Percentiles rank a stretch among this genome's conserved stretches.
Conservation (phyloP, 2,113 vertebrate species). For the Lota lota region DNA sequence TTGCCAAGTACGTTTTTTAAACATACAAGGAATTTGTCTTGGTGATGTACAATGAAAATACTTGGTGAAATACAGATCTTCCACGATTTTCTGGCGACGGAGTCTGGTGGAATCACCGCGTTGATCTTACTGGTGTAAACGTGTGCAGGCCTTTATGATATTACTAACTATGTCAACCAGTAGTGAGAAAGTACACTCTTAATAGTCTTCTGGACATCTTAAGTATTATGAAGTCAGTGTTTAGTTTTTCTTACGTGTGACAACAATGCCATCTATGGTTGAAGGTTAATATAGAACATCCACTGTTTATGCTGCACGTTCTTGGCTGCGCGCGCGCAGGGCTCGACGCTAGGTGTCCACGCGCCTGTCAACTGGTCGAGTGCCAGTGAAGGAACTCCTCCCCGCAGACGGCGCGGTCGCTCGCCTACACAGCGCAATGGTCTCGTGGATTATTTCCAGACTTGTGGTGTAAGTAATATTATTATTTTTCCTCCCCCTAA, state of each 20-base stretch:
- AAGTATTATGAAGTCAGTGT: background rate
- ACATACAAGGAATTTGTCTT: no score
- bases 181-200: background rate
- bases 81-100: background rate
- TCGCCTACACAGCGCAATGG: slow-evolving; percentile 84
- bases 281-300: background rate
- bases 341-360: background rate
- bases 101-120: background rate
- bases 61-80: no score
- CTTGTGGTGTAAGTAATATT: slow-evolving; percentile 92
- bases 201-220: background rate
- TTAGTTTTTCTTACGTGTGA: slow-evolving; percentile 9
- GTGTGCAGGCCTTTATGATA: background rate
- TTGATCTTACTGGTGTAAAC: background rate
- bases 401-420: slow-evolving; percentile 66
- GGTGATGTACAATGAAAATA: no score
- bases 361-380: slow-evolving; percentile 66
- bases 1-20: no score
- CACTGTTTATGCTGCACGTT: slow-evolving; percentile 49
- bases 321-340: slow-evolving; percentile 36
- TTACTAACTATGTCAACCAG: background rate
- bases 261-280: slow-evolving; percentile 62
- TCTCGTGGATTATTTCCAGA: slow-evolving; percentile 98
- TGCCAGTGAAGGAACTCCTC: slow-evolving; percentile 61
- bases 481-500: background rate